Evolutionary conservation across 2,797 vertebrate genomes (phyloP).

Genomic region (Hydrophis major): DNA sequence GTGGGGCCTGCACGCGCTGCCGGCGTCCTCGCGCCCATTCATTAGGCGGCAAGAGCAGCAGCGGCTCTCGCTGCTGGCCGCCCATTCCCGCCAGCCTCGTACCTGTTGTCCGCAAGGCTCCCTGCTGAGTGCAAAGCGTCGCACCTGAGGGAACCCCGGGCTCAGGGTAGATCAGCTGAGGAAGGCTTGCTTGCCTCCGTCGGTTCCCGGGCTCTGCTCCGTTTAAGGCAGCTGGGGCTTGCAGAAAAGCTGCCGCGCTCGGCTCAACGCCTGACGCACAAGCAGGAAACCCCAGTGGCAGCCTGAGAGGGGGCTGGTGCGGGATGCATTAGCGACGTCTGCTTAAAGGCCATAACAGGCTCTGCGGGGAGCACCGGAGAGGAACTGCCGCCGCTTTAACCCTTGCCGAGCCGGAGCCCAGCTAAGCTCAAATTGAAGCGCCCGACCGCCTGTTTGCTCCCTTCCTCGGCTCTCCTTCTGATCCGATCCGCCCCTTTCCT

Average conservation of each 20-base stretch:
- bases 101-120: slow-evolving; percentile 31
- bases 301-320: neutral
- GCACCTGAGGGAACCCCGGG: slow-evolving; percentile 9
- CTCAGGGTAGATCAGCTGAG: neutral
- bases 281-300: neutral
- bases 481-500: slow-evolving; percentile 11
- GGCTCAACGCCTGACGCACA: neutral
- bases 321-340: slow-evolving; percentile 3
- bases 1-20: slow-evolving; percentile 32
- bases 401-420: neutral
- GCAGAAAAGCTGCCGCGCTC: neutral
- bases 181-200: neutral
- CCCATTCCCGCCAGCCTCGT: neutral
- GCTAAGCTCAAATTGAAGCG: neutral
- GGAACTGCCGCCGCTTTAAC: slow-evolving; percentile 13
- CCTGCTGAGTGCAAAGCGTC: slow-evolving; percentile 13
- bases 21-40: slow-evolving; percentile 16
- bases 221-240: neutral
- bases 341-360: slow-evolving; percentile 25
- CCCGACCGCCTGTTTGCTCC: neutral
- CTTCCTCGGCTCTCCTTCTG: neutral
- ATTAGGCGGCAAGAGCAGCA: slow-evolving; percentile 13
- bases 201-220: neutral
- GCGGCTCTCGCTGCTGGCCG: neutral
- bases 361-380: slow-evolving; percentile 12